phyloP scores from a whole-genome alignment of 2,113 vertebrate species.

The Desmodus rotundus region DNA sequence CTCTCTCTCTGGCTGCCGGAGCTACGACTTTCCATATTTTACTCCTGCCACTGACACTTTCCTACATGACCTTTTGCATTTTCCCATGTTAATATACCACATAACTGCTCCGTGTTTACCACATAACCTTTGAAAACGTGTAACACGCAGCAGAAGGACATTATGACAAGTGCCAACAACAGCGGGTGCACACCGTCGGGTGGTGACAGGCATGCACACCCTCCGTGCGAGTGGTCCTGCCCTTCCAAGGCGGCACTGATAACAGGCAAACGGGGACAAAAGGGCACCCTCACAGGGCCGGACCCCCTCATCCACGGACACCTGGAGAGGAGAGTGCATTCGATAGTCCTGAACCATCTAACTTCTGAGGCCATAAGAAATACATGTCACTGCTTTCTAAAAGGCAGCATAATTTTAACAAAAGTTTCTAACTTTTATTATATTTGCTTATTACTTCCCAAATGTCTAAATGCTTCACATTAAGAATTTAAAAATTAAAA shows the following conservation, averaged over 20 bases:
- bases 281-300: neutral
- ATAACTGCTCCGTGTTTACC: neutral
- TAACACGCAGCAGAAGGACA: neutral
- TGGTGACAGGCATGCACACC: neutral
- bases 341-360: neutral
- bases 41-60: neutral
- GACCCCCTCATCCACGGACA: neutral
- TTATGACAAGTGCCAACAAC: neutral
- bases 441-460: neutral
- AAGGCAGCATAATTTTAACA: neutral
- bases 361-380: neutral
- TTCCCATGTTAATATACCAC: neutral
- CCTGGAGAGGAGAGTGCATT: neutral
- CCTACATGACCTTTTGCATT: neutral
- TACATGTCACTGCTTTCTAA: neutral
- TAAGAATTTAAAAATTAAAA: constrained; percentile 15
- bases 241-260: neutral
- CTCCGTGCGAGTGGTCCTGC: neutral
- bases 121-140: neutral
- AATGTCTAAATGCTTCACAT: neutral
- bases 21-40: neutral
- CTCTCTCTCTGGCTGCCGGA: neutral
- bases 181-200: neutral
- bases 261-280: too few species aligned
- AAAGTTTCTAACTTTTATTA: neutral